These are phyloP conservation scores for Drosophila mojavensis DNA, from an alignment of 1,140 invertebrate genomes.

Conservation along the genomic window DNA sequence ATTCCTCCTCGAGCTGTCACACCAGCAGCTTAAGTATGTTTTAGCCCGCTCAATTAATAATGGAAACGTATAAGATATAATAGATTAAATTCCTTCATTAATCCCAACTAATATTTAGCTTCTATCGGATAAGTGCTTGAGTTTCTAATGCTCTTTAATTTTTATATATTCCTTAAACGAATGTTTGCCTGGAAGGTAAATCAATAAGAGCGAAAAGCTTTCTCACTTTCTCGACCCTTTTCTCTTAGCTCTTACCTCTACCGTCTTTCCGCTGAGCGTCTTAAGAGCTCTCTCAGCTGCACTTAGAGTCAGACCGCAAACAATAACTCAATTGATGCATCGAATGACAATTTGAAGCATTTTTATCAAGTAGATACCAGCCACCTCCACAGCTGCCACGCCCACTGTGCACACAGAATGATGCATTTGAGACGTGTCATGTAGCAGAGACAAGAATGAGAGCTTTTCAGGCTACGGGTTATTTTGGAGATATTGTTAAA, in stretches of 20 bases:
- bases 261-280: not conserved
- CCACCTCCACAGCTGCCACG: not conserved
- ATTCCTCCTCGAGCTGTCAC: not conserved
- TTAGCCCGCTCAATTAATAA: not conserved
- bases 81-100: not conserved
- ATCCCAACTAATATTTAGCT: not conserved
- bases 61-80: not conserved
- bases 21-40: not conserved
- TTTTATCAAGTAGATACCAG: slow-evolving; percentile 20
- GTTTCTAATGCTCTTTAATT: not conserved
- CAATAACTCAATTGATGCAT: slow-evolving; percentile 40
- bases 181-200: not conserved
- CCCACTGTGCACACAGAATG: not conserved
- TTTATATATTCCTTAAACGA: not conserved
- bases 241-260: not conserved
- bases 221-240: not conserved
- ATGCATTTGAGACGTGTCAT: slow-evolving; percentile 31
- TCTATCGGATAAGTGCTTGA: no score
- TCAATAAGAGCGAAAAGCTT: not conserved
- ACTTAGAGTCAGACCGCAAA: slow-evolving; percentile 20
- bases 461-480: slow-evolving; percentile 26
- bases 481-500: slow-evolving; percentile 32
- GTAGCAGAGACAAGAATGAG: slow-evolving; percentile 37
- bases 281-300: slow-evolving; percentile 18
- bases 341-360: slow-evolving; percentile 19